A percentile compares a stretch with the other conserved stretches of the same genome.
Conservation (phyloP, 2,113 vertebrate species). For the Siniperca knerii region DNA sequence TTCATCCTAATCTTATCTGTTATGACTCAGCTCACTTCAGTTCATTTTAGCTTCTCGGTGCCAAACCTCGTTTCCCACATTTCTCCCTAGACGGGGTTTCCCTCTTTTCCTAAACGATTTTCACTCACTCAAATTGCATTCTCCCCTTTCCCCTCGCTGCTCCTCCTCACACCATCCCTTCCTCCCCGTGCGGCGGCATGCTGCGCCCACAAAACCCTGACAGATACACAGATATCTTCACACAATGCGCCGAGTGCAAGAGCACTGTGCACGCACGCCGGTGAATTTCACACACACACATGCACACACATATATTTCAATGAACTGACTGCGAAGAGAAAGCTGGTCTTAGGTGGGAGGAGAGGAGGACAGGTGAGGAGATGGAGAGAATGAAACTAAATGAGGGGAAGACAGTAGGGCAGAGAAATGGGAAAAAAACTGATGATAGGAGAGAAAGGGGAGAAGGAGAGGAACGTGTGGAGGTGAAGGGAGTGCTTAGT, state of each 20-base stretch:
- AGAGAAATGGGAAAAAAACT: background rate
- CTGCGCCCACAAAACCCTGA: slow-evolving; percentile 50
- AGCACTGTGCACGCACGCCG: slow-evolving; percentile 21
- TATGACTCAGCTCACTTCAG: slow-evolving; percentile 58
- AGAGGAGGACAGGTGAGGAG: slow-evolving; percentile 41
- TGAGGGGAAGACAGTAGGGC: background rate
- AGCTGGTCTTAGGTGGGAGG: slow-evolving; percentile 38
- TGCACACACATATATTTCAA: slow-evolving; percentile 27
- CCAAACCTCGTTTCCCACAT: slow-evolving; percentile 54
- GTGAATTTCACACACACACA: slow-evolving; percentile 24
- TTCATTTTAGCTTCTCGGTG: slow-evolving; percentile 46
- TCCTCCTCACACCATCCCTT: slow-evolving; percentile 4
- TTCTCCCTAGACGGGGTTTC: slow-evolving; percentile 52
- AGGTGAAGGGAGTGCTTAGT: slow-evolving; percentile 6
- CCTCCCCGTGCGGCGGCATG: background rate
- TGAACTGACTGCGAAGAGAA: slow-evolving; percentile 19
- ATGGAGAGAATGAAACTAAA: slow-evolving; percentile 31
- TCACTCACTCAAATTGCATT: slow-evolving; percentile 36
- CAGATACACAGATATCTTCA: slow-evolving; percentile 37
- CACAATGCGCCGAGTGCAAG: slow-evolving; percentile 16
- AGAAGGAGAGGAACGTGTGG: background rate
- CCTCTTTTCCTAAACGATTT: slow-evolving; percentile 49
- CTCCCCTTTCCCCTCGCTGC: slow-evolving; percentile 13
- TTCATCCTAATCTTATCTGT: slow-evolving; percentile 59
- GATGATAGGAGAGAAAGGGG: background rate